These are phyloP conservation scores for Oncorhynchus clarkii DNA, from an alignment of 2,113 vertebrate species.

Conservation along the genomic window DNA sequence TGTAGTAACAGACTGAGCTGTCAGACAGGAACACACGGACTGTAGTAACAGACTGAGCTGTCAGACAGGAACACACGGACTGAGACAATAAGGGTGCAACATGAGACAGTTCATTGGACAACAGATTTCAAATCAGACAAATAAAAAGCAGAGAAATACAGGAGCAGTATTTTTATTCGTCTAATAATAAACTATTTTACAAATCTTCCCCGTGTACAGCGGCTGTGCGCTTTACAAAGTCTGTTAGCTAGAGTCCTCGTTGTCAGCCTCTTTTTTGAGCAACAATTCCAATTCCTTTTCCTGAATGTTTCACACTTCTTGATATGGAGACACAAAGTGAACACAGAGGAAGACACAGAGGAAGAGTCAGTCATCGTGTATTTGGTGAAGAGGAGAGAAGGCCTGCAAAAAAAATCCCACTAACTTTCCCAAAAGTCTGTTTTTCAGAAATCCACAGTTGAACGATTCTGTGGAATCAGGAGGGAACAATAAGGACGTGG, in stretches of 20 bases:
- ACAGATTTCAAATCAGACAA: no score
- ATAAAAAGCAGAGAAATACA: conserved; percentile 34
- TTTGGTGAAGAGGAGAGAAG: background rate
- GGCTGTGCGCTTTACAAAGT: conserved; percentile 37
- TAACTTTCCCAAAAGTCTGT: no score
- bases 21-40: no score
- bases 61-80: no score
- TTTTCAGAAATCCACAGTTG: no score
- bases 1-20: no score
- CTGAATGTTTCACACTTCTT: background rate
- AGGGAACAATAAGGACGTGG: no score
- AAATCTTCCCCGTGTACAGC: conserved; percentile 65
- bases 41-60: no score
- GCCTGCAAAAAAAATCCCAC: no score
- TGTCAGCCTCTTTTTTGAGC: conserved; percentile 47
- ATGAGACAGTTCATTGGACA: no score
- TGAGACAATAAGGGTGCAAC: no score
- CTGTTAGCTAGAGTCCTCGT: conserved; percentile 38
- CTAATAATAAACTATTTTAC: conserved; percentile 63
- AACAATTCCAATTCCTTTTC: conserved; percentile 45
- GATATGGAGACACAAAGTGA: background rate
- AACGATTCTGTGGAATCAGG: no score
- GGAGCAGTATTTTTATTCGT: conserved; percentile 48
- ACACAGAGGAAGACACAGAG: background rate
- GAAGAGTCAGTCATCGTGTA: background rate